Conservation (phyloP, 2,797 vertebrate genomes). For the Takifugu rubripes region DNA sequence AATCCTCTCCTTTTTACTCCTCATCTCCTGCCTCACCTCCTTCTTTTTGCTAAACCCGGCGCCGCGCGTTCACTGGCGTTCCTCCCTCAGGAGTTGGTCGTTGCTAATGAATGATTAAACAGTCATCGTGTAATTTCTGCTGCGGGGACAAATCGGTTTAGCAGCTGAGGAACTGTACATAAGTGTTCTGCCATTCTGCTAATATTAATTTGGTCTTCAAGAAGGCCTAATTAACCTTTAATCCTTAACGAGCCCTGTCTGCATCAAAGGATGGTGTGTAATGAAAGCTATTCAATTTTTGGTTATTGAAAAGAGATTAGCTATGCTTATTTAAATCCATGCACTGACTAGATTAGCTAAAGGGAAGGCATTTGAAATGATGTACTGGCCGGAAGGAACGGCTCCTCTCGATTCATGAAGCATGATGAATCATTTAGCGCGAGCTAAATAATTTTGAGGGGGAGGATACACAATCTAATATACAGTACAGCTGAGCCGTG, state of each 20-base stretch:
- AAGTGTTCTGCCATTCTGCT: constrained; percentile 18
- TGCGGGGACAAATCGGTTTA: constrained; percentile 35
- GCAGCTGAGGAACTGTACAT: constrained; percentile 33
- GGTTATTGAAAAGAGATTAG: constrained; percentile 41
- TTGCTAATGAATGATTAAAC: constrained; percentile 43
- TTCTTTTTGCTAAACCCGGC: constrained; percentile 23
- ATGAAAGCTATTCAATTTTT: constrained; percentile 15
- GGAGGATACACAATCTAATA: neutral
- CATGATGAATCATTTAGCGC: constrained; percentile 24
- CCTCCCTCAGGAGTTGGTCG: constrained; percentile 26
- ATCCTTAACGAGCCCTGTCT: constrained; percentile 38
- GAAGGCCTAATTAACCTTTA: constrained; percentile 47
- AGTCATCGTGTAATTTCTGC: constrained; percentile 44
- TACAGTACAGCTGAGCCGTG: neutral
- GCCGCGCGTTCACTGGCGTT: no score
- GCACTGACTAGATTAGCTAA: constrained; percentile 26
- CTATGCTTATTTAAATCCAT: constrained; percentile 27
- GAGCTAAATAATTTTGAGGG: neutral
- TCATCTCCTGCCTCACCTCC: constrained; percentile 15
- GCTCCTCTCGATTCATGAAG: constrained; percentile 12
- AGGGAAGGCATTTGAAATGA: constrained; percentile 25
- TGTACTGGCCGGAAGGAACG: constrained; percentile 20
- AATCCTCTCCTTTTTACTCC: neutral
- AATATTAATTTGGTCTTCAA: constrained; percentile 35
- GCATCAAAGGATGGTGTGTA: constrained; percentile 16